Conservation (phyloP, 2,797 vertebrate species). For the Myiotriccus ornatus region DNA sequence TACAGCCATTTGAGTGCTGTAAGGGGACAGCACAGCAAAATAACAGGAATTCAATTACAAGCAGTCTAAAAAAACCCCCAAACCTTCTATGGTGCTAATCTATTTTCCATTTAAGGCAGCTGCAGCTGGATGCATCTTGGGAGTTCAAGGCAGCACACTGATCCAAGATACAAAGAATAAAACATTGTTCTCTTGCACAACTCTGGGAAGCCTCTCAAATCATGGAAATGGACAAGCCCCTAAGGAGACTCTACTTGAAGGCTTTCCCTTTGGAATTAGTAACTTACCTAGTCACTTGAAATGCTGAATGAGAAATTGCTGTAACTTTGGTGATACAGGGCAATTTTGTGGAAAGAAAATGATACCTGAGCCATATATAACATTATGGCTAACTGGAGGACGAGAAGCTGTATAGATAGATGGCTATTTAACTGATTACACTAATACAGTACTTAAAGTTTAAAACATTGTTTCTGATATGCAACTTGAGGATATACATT, state of each 20-base stretch:
- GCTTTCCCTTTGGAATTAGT: neutral
- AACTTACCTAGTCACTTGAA: neutral
- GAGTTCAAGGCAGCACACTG: neutral
- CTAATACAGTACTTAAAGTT: neutral
- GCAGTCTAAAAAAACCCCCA: neutral
- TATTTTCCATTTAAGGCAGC: conserved; percentile 3
- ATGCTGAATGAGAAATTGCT: neutral
- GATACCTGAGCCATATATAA: neutral
- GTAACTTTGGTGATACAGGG: neutral
- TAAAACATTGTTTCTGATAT: neutral
- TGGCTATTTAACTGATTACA: neutral
- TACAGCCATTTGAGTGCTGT: neutral
- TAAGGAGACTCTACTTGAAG: neutral
- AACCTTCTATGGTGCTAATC: neutral
- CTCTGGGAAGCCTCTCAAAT: neutral
- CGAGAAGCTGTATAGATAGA: neutral
- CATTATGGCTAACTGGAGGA: neutral
- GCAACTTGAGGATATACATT: neutral
- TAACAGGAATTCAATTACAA: neutral
- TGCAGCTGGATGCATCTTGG: conserved; percentile 16
- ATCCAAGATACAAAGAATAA: conserved; percentile 12
- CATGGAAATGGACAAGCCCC: neutral
- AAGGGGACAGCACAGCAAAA: neutral
- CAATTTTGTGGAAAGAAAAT: neutral
- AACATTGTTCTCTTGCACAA: neutral